Evolutionary conservation across 1,140 invertebrate genomes (phyloP).

Genomic region (Phortica variegata): DNA sequence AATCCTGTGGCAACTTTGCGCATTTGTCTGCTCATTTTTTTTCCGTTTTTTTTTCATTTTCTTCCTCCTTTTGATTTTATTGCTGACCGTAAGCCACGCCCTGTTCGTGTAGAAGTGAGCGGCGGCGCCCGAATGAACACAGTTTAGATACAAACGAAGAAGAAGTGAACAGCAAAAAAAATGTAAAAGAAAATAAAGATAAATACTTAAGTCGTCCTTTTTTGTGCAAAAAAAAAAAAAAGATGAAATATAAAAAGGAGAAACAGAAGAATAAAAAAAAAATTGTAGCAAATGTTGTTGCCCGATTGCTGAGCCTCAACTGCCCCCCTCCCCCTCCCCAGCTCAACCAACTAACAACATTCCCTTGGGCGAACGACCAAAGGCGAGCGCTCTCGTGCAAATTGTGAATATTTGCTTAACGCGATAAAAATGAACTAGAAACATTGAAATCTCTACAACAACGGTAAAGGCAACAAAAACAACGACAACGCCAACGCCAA

Average conservation of each 20-base stretch:
- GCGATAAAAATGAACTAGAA: constrained; percentile 53
- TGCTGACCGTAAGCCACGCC: constrained; percentile 49
- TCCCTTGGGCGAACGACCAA: not conserved
- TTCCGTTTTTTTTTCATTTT: constrained; percentile 1
- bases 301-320: constrained; percentile 14
- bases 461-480: constrained; percentile 11
- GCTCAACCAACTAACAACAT: not conserved
- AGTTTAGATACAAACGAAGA: constrained; percentile 36
- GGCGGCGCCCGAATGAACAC: constrained; percentile 43
- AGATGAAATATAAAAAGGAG: constrained; percentile 34
- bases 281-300: constrained; percentile 42
- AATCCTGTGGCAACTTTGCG: not conserved
- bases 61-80: constrained; percentile 20
- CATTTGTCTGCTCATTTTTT: too few relatives aligned
- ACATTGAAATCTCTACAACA: constrained; percentile 50
- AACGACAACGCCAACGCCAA: not conserved
- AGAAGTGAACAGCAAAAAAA: constrained; percentile 20
- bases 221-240: constrained; percentile 35
- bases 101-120: constrained; percentile 44
- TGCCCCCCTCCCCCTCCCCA: constrained; percentile 2
- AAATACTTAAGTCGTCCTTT: constrained; percentile 41
- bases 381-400: too few relatives aligned
- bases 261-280: constrained; percentile 27
- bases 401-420: constrained; percentile 53
- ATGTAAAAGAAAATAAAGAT: constrained; percentile 41